Base-by-base conservation (phyloP, 1,140 invertebrate genomes). In the Mylabris phalerata region DNA sequence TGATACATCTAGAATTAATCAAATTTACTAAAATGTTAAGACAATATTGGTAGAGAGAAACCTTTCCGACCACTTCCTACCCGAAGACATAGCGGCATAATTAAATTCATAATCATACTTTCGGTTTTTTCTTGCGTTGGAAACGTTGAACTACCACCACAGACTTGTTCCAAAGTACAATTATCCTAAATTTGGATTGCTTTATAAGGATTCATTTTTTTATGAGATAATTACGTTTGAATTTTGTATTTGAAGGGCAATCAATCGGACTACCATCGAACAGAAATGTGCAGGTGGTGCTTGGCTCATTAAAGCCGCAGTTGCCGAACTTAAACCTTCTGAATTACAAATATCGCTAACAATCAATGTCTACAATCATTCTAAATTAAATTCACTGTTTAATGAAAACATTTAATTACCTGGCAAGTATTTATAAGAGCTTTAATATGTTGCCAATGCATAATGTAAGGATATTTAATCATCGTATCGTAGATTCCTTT, bases 401-500 rank as follows among this genome's bases (percentile, higher is more conserved):
- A 19, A 19, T 19, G 19, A 19, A 19, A 19, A 19, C 19, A 19
- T 45, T 47, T 56, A 27, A 50, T 69, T 76, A 87, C 85, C 78
- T 93, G 90, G 61, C 90, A 90, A 0, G 90, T 92, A 61, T 81
- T 84, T 10, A 93, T 79, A 3, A 93, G 75, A 13, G 92, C 90
- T 79, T 98, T 98, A 25, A 98, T 82, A 73, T 97, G 93, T 67
- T 95, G 93, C 79, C 96, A 89, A 73, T 98, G 94, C 61, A 96
- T 93, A 46, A 99, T 93, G 70, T 95, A 98, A 0, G 94, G 92
- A 78, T 93, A 95, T 58, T 88, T 86, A 41, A 86, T 82, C 65
- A 98, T 84, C 0, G 95, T 98, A 69, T 95, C 89, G 70, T 98
- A 97, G 40, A 98, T 85, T 51, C 96, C 96, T 79, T 93, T 93